phyloP scores from a whole-genome alignment of 2,113 vertebrate species.

The Calidris pugnax region DNA sequence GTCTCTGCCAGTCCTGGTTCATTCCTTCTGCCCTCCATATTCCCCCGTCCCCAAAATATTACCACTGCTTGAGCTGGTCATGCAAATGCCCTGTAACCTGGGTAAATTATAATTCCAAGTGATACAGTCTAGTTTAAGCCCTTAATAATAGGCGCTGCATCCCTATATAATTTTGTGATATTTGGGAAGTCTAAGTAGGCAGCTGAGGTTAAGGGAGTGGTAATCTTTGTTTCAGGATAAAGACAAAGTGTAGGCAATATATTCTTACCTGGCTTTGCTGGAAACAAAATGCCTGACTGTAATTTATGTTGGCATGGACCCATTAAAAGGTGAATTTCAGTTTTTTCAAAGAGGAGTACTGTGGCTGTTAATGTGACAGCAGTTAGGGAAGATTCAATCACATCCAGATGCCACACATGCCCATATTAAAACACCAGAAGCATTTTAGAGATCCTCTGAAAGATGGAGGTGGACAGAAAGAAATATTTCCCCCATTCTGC shows the following conservation, averaged over 20 bases:
- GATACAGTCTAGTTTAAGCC: neutral
- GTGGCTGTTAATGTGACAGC: neutral
- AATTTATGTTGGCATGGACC: neutral
- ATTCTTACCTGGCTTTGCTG: neutral
- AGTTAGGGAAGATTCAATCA: neutral
- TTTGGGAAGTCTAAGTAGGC: neutral
- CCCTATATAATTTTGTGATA: neutral
- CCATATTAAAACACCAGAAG: neutral
- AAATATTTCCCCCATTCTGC: neutral
- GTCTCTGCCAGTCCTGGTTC: neutral
- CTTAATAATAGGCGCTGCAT: neutral
- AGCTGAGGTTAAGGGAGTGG: neutral
- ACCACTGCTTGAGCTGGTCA: neutral
- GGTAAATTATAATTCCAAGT: neutral
- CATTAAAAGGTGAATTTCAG: neutral
- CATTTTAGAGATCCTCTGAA: neutral
- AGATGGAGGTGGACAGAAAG: neutral
- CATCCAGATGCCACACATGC: neutral
- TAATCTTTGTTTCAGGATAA: neutral
- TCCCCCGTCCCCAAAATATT: neutral
- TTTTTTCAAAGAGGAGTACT: neutral
- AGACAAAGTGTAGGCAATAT: neutral
- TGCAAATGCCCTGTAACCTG: neutral
- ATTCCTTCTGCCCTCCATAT: neutral
- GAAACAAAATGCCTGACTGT: neutral